A percentile compares a stretch with the other conserved stretches of the same genome.
phyloP scores from a whole-genome alignment of 2,113 vertebrate genomes.

The Bufo gargarizans region DNA sequence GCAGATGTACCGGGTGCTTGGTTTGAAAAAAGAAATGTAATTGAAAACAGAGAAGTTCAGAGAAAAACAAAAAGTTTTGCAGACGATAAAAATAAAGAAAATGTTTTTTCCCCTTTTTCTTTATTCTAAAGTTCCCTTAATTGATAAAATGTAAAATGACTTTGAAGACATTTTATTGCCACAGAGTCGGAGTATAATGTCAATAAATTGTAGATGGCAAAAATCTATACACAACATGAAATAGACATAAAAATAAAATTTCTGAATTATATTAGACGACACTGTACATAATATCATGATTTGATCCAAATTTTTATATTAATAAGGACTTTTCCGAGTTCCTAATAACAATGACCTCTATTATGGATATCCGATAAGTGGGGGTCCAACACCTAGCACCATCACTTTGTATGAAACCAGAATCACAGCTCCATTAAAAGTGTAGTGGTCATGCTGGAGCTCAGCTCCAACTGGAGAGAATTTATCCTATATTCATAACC shows the following conservation, averaged over 20 bases:
- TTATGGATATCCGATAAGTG: too few species aligned
- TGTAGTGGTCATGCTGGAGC: too few species aligned
- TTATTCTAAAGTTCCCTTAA: background rate
- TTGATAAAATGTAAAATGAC: background rate
- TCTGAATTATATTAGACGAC: too few species aligned
- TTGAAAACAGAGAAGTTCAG: constrained; percentile 30
- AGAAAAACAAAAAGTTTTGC: constrained; percentile 29
- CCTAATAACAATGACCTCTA: too few species aligned
- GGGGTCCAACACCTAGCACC: too few species aligned
- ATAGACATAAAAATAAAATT: background rate
- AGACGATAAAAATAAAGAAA: background rate
- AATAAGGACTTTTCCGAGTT: too few species aligned
- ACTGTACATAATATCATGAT: too few species aligned
- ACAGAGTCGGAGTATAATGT: background rate
- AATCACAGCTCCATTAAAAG: too few species aligned
- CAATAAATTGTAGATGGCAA: background rate
- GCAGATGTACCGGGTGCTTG: constrained; percentile 25
- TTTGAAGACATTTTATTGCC: background rate
- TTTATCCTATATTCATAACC: too few species aligned
- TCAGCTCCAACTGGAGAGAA: too few species aligned
- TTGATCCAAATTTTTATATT: too few species aligned
- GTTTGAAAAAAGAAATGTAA: constrained; percentile 36
- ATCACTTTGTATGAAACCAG: too few species aligned
- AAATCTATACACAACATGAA: background rate
- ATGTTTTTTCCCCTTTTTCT: background rate